These are phyloP conservation scores for Chelonus formosanus DNA, from an alignment of 2,888 invertebrate genomes.

Conservation along the genomic window DNA sequence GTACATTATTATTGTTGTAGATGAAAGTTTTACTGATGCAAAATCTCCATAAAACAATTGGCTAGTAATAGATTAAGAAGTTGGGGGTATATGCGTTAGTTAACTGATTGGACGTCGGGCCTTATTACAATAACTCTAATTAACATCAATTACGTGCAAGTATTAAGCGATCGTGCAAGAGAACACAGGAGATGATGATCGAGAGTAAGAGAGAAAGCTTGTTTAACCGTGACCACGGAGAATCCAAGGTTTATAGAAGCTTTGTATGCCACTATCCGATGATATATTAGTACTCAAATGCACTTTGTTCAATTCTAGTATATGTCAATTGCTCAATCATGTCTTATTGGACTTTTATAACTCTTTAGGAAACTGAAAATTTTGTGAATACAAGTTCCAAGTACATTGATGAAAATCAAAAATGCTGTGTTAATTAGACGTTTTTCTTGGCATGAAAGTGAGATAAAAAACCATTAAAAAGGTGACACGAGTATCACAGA, in stretches of 20 bases:
- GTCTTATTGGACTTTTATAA: constrained; percentile 20
- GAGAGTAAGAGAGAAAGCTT: constrained; percentile 22
- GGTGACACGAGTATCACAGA: constrained; percentile 10
- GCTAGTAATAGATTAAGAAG: constrained; percentile 16
- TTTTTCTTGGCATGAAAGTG: constrained; percentile 18
- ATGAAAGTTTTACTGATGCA: constrained; percentile 3
- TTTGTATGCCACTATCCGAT: constrained; percentile 32
- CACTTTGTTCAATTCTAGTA: constrained; percentile 28
- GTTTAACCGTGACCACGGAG: constrained; percentile 23
- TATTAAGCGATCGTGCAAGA: constrained; percentile 27
- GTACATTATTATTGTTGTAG: neutral
- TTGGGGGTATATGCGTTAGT: constrained; percentile 24
- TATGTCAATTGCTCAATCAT: constrained; percentile 35
- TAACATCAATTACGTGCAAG: constrained; percentile 51
- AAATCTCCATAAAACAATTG: constrained; percentile 26
- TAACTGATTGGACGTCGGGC: constrained; percentile 37
- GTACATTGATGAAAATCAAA: constrained; percentile 15
- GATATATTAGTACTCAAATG: constrained; percentile 33
- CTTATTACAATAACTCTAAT: constrained; percentile 51
- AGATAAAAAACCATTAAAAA: constrained; percentile 15
- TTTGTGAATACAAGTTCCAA: neutral
- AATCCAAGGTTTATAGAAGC: constrained; percentile 6
- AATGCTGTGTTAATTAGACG: constrained; percentile 32
- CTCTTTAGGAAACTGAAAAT: neutral
- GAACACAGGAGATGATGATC: constrained; percentile 16